phyloP scores from a whole-genome alignment of 1,140 invertebrate species.

The Bombus ignitus region DNA sequence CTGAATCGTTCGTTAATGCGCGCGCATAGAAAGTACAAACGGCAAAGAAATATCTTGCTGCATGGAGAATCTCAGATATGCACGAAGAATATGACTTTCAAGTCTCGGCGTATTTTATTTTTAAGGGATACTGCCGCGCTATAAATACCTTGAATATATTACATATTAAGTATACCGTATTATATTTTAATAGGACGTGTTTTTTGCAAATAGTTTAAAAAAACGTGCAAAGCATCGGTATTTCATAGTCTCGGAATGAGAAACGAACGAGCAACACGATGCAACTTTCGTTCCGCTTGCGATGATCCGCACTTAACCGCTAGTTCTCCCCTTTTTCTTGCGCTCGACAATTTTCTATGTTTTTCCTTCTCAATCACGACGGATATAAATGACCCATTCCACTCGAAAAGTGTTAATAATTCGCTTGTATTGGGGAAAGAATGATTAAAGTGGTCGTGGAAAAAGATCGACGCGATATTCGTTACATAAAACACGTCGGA shows the following conservation, averaged over 20 bases:
- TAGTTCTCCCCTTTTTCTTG: not conserved
- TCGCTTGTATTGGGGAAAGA: not conserved
- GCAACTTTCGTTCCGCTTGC: not conserved
- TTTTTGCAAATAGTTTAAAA: not conserved
- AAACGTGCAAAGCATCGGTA: not conserved
- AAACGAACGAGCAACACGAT: too few species aligned
- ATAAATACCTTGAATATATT: too few species aligned
- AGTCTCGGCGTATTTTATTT: too few species aligned
- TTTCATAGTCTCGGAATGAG: not conserved
- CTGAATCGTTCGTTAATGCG: too few species aligned
- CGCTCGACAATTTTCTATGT: not conserved
- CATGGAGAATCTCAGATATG: too few species aligned
- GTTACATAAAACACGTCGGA: not conserved
- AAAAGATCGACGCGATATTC: not conserved
- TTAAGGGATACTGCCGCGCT: too few species aligned
- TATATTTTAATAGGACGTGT: not conserved
- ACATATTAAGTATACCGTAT: not conserved
- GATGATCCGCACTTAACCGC: not conserved
- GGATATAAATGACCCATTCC: not conserved
- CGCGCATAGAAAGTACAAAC: too few species aligned
- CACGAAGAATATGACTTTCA: too few species aligned
- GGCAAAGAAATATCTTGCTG: too few species aligned
- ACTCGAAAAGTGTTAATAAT: constrained; percentile 15
- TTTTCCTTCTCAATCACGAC: not conserved
- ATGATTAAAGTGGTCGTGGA: too few species aligned